Conservation (phyloP, 2,888 invertebrate genomes). For the Eilema depressum region DNA sequence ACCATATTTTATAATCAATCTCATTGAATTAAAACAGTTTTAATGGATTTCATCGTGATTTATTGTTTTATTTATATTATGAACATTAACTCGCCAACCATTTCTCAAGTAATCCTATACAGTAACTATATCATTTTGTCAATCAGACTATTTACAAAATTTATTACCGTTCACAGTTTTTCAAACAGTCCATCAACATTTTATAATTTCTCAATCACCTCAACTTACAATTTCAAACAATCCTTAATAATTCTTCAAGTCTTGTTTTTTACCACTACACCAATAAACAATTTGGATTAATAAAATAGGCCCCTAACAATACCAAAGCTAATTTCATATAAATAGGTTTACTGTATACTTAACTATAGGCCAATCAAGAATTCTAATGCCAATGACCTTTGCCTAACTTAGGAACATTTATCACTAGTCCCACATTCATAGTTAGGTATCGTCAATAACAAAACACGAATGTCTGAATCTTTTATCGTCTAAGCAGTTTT, state of each 20-base stretch:
- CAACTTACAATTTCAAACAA: background rate
- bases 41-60: background rate
- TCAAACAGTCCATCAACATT: no score
- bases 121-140: no score
- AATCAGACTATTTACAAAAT: no score
- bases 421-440: slow-evolving; percentile 11
- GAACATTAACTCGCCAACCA: no score
- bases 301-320: background rate
- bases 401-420: slow-evolving; percentile 5
- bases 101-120: no score
- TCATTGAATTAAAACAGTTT: background rate
- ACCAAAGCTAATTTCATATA: background rate
- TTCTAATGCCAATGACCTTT: slow-evolving; percentile 7
- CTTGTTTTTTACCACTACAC: background rate
- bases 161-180: background rate
- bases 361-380: background rate
- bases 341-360: background rate
- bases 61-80: no score
- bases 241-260: background rate
- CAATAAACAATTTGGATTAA: background rate
- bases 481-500: slow-evolving; percentile 48
- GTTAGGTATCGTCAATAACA: slow-evolving; percentile 40
- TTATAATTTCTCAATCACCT: background rate
- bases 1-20: no score
- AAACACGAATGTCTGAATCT: slow-evolving; percentile 49